phyloP scores from a whole-genome alignment of 1,140 invertebrate species.

The Philopotamus ludificatus region DNA sequence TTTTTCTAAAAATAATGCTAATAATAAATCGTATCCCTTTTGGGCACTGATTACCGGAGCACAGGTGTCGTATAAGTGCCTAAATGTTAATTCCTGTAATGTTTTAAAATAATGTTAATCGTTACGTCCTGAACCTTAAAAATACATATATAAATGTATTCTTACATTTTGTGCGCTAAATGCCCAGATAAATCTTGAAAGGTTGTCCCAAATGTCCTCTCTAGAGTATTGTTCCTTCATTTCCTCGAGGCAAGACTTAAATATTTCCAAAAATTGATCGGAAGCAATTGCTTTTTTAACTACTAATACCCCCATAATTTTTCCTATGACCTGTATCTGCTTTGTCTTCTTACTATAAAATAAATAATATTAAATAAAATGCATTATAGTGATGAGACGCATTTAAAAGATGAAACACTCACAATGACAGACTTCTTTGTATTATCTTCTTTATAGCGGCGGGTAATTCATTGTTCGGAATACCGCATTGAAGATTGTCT shows the following conservation, averaged over 20 bases:
- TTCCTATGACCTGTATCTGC: conserved; percentile 26
- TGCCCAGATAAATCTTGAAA: conserved; percentile 32
- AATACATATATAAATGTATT: neutral
- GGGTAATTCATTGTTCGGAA: neutral
- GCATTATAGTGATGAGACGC: too few species aligned
- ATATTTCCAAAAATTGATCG: conserved; percentile 19
- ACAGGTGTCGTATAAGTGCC: conserved; percentile 23
- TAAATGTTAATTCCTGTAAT: conserved; percentile 18
- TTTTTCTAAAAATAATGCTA: conserved; percentile 28
- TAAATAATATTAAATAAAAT: neutral
- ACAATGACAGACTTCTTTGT: conserved; percentile 22
- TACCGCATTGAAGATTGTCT: conserved; percentile 6
- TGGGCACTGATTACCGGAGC: conserved; percentile 23
- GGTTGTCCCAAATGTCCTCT: conserved; percentile 22
- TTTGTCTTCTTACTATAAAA: conserved; percentile 20
- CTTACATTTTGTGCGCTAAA: conserved; percentile 22
- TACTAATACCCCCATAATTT: conserved; percentile 23
- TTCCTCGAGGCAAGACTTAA: conserved; percentile 27
- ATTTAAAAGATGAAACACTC: neutral
- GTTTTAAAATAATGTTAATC: neutral
- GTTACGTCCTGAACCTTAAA: neutral
- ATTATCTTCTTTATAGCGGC: conserved; percentile 18
- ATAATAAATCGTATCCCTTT: conserved; percentile 35
- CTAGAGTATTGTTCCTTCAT: neutral
- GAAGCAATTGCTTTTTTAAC: conserved; percentile 19